Evolutionary conservation across 1,140 invertebrate species (phyloP).

Genomic region (Panagrolaimus sp.): DNA sequence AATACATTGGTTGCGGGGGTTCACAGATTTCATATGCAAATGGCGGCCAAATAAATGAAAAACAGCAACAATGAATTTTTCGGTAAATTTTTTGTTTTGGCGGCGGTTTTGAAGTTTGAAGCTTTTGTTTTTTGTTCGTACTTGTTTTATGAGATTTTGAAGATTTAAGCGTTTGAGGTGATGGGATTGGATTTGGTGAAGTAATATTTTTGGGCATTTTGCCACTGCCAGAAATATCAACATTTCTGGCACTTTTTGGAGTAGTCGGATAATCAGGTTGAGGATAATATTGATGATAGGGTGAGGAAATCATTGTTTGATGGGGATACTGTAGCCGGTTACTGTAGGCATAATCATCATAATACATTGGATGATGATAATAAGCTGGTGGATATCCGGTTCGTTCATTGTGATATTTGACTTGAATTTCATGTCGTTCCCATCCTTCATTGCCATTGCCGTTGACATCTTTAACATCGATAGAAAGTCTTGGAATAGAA

Average conservation of each 20-base stretch:
- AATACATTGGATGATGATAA: not conserved
- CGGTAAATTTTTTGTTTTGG: conserved; percentile 1
- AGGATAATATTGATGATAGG: not conserved
- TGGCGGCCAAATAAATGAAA: conserved; percentile 25
- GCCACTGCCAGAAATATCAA: not conserved
- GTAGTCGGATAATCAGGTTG: not conserved
- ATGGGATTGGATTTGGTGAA: not conserved
- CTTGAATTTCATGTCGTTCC: not conserved
- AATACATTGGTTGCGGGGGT: conserved; percentile 20
- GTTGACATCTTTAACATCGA: too few relatives aligned
- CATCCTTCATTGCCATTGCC: not conserved
- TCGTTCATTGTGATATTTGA: not conserved
- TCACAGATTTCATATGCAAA: conserved; percentile 15
- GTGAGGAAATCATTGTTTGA: not conserved
- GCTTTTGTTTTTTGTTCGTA: not conserved
- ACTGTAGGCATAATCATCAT: not conserved
- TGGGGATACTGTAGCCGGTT: not conserved
- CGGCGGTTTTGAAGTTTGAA: not conserved
- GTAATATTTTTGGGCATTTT: not conserved
- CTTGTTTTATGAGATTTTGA: not conserved
- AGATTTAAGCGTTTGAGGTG: not conserved
- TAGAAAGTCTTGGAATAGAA: too few relatives aligned
- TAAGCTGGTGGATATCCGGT: not conserved
- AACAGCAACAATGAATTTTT: conserved; percentile 25
- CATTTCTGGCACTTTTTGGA: not conserved